These are phyloP conservation scores for Gnathonemus longibarbis DNA, from an alignment of 2,113 vertebrate species.

Conservation along the genomic window DNA sequence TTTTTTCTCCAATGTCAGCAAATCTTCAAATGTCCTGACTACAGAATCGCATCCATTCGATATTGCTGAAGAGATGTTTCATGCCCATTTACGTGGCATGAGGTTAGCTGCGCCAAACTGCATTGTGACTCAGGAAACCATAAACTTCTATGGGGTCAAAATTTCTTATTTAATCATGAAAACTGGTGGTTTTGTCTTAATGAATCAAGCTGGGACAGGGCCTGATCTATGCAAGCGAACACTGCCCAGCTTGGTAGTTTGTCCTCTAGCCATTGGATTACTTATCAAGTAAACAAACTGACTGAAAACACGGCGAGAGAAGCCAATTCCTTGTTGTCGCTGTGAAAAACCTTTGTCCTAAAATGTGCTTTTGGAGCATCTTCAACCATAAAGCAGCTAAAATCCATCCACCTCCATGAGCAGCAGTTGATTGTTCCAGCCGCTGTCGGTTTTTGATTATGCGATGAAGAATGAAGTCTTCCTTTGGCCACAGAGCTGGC, in stretches of 20 bases:
- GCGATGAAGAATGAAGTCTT: background rate
- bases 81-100: background rate
- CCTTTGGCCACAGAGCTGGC: background rate
- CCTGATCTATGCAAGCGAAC: background rate
- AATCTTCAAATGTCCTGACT: background rate
- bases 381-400: background rate
- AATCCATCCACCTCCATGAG: background rate
- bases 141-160: background rate
- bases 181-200: background rate
- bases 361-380: background rate
- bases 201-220: background rate
- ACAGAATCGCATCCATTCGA: background rate
- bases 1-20: background rate
- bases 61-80: background rate
- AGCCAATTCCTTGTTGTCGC: background rate
- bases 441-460: background rate
- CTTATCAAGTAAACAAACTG: background rate
- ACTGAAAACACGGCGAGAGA: background rate
- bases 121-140: background rate
- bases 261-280: background rate
- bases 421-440: background rate
- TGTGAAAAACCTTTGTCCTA: background rate
- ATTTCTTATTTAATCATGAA: background rate
- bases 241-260: background rate
- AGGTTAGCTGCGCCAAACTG: background rate